These are phyloP conservation scores for Prorops nasuta DNA, from an alignment of 1,140 invertebrate genomes.

Conservation along the genomic window DNA sequence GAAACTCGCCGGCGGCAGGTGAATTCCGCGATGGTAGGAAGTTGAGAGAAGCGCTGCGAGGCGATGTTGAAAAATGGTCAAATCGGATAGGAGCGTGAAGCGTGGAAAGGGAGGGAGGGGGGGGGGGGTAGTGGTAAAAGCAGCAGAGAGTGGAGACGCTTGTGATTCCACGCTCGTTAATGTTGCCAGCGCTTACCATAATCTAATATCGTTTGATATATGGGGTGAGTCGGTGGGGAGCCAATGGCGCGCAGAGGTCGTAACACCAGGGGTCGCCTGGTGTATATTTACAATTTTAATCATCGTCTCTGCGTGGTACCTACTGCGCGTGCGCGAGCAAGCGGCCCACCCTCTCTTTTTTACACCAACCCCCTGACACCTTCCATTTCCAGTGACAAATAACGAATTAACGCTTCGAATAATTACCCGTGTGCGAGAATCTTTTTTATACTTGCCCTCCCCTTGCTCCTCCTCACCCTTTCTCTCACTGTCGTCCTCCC, in stretches of 20 bases:
- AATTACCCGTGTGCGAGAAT: too few relatives aligned
- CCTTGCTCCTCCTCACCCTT: too few relatives aligned
- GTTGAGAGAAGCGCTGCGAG: too few relatives aligned
- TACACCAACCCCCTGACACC: slow-evolving; percentile 9
- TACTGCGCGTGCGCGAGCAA: slow-evolving; percentile 7
- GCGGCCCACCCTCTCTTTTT: background rate
- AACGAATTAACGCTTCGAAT: slow-evolving; percentile 23
- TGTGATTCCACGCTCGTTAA: slow-evolving; percentile 32
- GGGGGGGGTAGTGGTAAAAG: too few relatives aligned
- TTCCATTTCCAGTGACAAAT: slow-evolving; percentile 31
- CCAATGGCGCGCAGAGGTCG: slow-evolving; percentile 41
- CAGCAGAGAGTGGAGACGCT: too few relatives aligned
- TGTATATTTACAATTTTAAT: slow-evolving; percentile 51
- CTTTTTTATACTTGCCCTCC: too few relatives aligned
- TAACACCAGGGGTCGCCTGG: slow-evolving; percentile 46
- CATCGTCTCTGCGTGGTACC: slow-evolving; percentile 41
- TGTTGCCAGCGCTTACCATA: slow-evolving; percentile 39
- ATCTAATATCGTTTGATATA: slow-evolving; percentile 52
- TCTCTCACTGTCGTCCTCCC: background rate
- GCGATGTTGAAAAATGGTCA: too few relatives aligned
- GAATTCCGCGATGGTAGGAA: too few relatives aligned
- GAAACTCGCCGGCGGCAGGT: too few relatives aligned
- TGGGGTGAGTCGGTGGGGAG: slow-evolving; percentile 45
- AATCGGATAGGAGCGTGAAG: slow-evolving; percentile 16
- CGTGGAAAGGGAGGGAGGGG: slow-evolving; percentile 8